These are phyloP conservation scores for Piezodorus guildinii DNA, from an alignment of 1,140 invertebrate species.

Conservation along the genomic window DNA sequence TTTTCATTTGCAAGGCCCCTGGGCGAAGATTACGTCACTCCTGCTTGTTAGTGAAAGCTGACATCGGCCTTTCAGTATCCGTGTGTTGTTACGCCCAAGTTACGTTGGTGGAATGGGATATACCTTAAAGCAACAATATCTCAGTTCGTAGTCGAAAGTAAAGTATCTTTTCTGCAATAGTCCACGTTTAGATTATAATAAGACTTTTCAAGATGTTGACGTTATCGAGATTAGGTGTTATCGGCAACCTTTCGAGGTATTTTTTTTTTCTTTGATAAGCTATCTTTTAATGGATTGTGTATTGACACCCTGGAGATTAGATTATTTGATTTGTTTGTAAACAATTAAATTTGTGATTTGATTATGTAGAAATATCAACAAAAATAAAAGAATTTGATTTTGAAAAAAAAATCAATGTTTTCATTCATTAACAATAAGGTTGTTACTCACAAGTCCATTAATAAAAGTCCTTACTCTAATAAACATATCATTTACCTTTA, in stretches of 20 bases:
- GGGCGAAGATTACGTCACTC: too few relatives aligned
- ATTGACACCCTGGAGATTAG: neutral
- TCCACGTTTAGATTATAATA: neutral
- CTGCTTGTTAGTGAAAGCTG: too few relatives aligned
- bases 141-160: neutral
- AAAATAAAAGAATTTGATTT: too few relatives aligned
- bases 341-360: too few relatives aligned
- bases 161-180: neutral
- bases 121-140: neutral
- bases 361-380: too few relatives aligned
- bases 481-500: neutral
- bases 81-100: neutral
- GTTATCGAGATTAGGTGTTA: slow-evolving; percentile 16
- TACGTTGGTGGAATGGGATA: neutral
- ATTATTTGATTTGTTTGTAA: neutral
- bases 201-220: slow-evolving; percentile 1
- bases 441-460: too few relatives aligned
- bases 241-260: slow-evolving; percentile 16
- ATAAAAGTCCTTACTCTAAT: neutral
- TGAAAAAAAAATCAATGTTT: too few relatives aligned
- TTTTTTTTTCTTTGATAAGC: neutral
- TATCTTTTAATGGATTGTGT: neutral
- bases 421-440: too few relatives aligned
- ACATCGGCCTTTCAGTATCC: too few relatives aligned
- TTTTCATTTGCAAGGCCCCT: too few relatives aligned